Evolutionary conservation across 2,888 invertebrate genomes (phyloP), one percentile per base, ranked within the genome.

Genomic region (Psylliodes chrysocephalus): DNA sequence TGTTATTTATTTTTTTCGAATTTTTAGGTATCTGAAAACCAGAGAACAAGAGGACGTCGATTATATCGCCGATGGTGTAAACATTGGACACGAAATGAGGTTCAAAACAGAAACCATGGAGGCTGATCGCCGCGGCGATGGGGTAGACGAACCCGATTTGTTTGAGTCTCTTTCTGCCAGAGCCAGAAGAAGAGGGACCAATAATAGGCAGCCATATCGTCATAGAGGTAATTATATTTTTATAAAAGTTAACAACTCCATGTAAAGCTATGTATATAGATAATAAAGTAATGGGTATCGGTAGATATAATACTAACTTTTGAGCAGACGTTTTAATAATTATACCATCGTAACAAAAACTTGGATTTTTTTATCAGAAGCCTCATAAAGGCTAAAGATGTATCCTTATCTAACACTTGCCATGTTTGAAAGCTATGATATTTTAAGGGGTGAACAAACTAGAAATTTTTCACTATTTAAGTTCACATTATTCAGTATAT

Each of bases 11-110:
- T 5, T 25, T n/a, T n/a, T 7, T 25, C 5, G 25, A 5, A 10
- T 7, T 67, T 72, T 25, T 59, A 82, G 82, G 61, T 90, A 86
- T 80, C 85, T 88, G 57, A 90, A 93, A 78, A 90, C 89, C 76
- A 87, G 92, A 60, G 90, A 93, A 79, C 93, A 94, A 82, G 91
- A 91, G 76, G 88, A 91, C 79, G 92, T 94, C 52, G 94, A 94
- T 81, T 91, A 93, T 81, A 85, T 93, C 81, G 91, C 91, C 75
- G 90, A 93, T 79, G 94, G 94, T 71, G 88, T 91, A 78, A 88
- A 91, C 76, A 85, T 94, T 75, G 91, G 89, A 70, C 90, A 91
- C 81, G 92, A 94, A 79, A 90, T 93, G 87, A 89, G 91, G 77
- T 91, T 91, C 82, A 88, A 90, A 75, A 91, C 92, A 33, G 91